phyloP scores from a whole-genome alignment of 2,113 vertebrate species.

The Oncorhynchus mykiss region DNA sequence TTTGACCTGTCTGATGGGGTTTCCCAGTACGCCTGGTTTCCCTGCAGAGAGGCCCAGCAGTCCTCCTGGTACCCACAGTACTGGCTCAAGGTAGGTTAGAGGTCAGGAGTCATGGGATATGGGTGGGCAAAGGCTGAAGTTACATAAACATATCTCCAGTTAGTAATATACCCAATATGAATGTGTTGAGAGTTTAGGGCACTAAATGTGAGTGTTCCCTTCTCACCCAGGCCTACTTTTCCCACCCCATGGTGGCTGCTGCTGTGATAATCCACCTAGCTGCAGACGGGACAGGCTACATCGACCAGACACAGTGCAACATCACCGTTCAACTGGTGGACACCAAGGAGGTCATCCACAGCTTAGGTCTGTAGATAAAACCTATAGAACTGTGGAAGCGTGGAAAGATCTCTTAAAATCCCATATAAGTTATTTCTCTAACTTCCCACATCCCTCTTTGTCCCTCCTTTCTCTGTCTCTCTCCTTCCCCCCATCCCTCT shows the following conservation, averaged over 20 bases:
- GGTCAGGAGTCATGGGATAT: too few species aligned
- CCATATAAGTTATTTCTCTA: too few species aligned
- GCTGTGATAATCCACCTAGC: constrained; percentile 94
- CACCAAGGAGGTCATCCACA: constrained; percentile 88
- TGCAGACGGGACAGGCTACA: constrained; percentile 87
- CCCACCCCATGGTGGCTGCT: constrained; percentile 93
- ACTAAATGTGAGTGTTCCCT: too few species aligned
- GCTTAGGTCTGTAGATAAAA: constrained; percentile 78
- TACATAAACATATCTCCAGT: too few species aligned
- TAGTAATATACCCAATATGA: too few species aligned
- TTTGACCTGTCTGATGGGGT: constrained; percentile 88
- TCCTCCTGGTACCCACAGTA: constrained; percentile 78
- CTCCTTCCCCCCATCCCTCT: constrained; percentile 1
- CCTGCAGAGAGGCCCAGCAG: constrained; percentile 80
- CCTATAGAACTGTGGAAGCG: too few species aligned
- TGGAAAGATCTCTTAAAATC: too few species aligned
- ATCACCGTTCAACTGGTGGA: constrained; percentile 91
- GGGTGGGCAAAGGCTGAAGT: too few species aligned
- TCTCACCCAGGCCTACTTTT: constrained; percentile 82
- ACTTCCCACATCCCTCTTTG: too few species aligned
- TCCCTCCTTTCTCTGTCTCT: not conserved
- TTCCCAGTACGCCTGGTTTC: constrained; percentile 95
- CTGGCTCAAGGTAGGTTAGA: constrained; percentile 84
- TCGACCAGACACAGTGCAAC: constrained; percentile 91
- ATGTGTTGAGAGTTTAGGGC: too few species aligned